Evolutionary conservation across 2,888 invertebrate species (phyloP).

Genomic region (Chrysolina oricalcia): DNA sequence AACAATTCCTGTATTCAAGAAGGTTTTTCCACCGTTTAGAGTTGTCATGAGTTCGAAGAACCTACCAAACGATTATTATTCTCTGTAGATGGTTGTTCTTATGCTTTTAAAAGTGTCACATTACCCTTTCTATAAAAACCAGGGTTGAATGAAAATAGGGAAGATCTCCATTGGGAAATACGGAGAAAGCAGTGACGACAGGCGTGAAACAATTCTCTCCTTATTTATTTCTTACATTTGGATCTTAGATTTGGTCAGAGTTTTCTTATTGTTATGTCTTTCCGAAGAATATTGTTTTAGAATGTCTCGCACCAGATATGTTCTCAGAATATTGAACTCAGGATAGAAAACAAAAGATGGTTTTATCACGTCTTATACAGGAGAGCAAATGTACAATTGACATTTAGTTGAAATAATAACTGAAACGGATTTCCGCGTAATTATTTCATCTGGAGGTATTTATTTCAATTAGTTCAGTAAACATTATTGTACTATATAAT

Average conservation of each 20-base stretch:
- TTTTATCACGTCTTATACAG: no score
- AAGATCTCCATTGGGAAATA: conserved; percentile 40
- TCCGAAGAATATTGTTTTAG: not conserved
- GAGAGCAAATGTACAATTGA: no score
- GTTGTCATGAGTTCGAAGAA: conserved; percentile 18
- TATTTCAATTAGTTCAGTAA: no score
- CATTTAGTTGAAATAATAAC: no score
- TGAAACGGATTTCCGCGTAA: no score
- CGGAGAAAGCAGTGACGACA: conserved; percentile 27
- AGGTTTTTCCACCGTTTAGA: conserved; percentile 8
- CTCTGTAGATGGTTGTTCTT: conserved; percentile 18
- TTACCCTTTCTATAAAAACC: conserved; percentile 32
- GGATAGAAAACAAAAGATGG: no score
- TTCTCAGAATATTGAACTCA: conserved; percentile 4
- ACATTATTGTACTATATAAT: no score
- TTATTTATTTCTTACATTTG: conserved; percentile 27
- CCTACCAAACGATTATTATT: conserved; percentile 24
- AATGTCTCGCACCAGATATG: conserved; percentile 1
- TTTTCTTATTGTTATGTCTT: conserved; percentile 11
- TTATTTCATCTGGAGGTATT: no score
- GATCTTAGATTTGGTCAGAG: not conserved
- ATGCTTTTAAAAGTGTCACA: conserved; percentile 33
- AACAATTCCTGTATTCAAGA: conserved; percentile 4
- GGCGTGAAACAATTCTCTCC: conserved; percentile 32
- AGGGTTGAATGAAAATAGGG: conserved; percentile 34